Percentiles rank a stretch among this genome's conserved stretches.
These are phyloP conservation scores for Desmophyllum pertusum DNA, from an alignment of 92 coral and sea anemone genomes.

Conservation along the genomic window DNA sequence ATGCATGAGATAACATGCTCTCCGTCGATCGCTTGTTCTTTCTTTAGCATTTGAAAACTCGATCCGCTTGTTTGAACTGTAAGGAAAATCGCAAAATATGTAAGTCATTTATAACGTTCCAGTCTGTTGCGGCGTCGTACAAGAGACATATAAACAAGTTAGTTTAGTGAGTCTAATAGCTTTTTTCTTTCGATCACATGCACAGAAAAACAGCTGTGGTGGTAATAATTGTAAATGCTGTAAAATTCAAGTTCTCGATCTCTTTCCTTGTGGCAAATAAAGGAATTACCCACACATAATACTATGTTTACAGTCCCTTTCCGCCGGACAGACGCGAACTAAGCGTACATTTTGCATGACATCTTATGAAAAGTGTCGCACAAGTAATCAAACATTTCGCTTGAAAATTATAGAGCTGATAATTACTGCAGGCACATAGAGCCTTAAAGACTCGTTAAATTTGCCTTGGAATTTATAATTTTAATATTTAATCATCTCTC, in stretches of 20 bases:
- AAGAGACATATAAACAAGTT: neutral
- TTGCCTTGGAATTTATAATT: neutral
- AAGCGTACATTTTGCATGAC: neutral
- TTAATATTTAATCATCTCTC: neutral
- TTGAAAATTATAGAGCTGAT: neutral
- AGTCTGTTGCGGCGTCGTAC: neutral
- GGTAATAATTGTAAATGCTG: neutral
- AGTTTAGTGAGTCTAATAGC: neutral
- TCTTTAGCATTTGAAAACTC: neutral
- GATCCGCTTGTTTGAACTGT: neutral
- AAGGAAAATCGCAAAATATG: neutral
- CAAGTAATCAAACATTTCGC: neutral
- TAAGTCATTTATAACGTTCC: neutral
- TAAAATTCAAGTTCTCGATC: neutral
- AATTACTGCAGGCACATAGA: neutral
- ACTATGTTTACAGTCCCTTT: neutral
- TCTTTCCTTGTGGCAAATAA: slow-evolving; percentile 10
- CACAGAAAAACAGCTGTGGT: neutral
- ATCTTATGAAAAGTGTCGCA: neutral
- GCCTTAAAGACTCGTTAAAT: neutral
- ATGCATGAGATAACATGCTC: neutral
- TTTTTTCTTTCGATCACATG: neutral
- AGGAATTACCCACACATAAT: slow-evolving; percentile 18
- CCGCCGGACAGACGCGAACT: no score
- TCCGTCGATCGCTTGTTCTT: neutral